phyloP scores from a whole-genome alignment of 2,113 vertebrate genomes.

The Leucosticte australis region DNA sequence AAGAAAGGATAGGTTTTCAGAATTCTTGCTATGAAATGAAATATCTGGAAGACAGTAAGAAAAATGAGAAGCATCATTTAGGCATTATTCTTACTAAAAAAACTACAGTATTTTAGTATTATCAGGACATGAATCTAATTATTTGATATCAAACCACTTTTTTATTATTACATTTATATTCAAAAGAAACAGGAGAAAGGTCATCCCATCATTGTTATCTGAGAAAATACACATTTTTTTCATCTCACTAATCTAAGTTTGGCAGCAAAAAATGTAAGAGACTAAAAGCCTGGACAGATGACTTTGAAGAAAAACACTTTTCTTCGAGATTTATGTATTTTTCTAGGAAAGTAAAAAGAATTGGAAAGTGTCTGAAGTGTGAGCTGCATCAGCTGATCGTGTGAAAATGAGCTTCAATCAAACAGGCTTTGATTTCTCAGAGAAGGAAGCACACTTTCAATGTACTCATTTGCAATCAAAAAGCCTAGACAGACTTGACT shows the following conservation, averaged over 20 bases:
- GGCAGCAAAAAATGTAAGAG: not conserved
- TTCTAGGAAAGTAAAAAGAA: not conserved
- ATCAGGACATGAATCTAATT: not conserved
- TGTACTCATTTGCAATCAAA: conserved; percentile 37
- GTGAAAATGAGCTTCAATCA: conserved; percentile 55
- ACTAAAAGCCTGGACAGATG: not conserved
- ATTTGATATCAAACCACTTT: not conserved
- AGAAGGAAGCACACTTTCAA: not conserved
- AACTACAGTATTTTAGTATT: not conserved
- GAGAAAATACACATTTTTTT: not conserved
- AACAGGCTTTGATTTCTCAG: conserved; percentile 20
- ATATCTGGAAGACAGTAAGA: not conserved
- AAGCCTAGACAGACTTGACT: not conserved
- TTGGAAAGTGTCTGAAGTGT: not conserved
- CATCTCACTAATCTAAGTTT: not conserved
- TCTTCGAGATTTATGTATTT: not conserved
- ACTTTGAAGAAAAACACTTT: not conserved
- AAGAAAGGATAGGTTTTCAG: not conserved
- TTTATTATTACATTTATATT: not conserved
- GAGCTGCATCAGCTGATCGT: conserved; percentile 6
- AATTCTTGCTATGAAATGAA: not conserved
- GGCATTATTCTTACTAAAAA: not conserved
- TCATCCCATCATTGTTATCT: not conserved
- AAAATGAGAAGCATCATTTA: not conserved
- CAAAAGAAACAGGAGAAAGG: not conserved